phyloP scores from a whole-genome alignment of 1,140 invertebrate species.

The Drosophila triauraria region DNA sequence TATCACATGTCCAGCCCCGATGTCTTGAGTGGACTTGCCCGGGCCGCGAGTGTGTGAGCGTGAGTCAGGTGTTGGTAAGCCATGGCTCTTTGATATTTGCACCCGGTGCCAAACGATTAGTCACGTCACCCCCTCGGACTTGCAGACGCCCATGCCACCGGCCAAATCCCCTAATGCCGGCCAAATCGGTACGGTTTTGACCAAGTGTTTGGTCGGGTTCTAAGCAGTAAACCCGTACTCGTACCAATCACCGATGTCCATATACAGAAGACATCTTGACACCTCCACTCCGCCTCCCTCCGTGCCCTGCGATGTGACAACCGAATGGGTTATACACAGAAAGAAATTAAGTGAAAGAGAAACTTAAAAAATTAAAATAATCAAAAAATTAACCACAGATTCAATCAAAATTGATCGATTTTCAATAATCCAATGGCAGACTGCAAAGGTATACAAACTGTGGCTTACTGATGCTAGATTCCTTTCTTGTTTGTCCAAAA shows the following conservation, averaged over 20 bases:
- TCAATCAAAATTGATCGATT: no score
- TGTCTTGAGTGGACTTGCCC: conserved; percentile 26
- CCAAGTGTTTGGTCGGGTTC: conserved; percentile 35
- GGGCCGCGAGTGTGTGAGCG: conserved; percentile 4
- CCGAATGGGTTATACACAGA: conserved; percentile 27
- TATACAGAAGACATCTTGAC: conserved; percentile 49
- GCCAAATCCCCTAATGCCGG: conserved; percentile 31
- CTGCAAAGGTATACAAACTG: no score
- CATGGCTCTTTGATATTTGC: conserved; percentile 43
- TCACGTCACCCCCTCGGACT: conserved; percentile 43
- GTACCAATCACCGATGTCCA: conserved; percentile 59
- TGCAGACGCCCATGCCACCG: conserved; percentile 52
- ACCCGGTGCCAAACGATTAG: conserved; percentile 57
- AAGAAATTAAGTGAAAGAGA: neutral
- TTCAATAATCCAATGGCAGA: no score
- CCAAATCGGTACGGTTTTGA: conserved; percentile 28
- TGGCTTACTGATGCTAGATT: no score
- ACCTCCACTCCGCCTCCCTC: conserved; percentile 10
- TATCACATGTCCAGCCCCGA: conserved; percentile 43
- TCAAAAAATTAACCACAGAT: no score
- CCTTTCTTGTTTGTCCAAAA: no score
- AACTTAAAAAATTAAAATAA: no score
- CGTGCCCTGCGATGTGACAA: conserved; percentile 27
- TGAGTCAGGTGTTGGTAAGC: conserved; percentile 55
- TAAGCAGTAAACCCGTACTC: conserved; percentile 51